A percentile compares a stretch with the other conserved stretches of the same genome.
These are phyloP conservation scores for Crocodylus rhombifer DNA, from an alignment of 2,797 vertebrate genomes.

Conservation along the genomic window DNA sequence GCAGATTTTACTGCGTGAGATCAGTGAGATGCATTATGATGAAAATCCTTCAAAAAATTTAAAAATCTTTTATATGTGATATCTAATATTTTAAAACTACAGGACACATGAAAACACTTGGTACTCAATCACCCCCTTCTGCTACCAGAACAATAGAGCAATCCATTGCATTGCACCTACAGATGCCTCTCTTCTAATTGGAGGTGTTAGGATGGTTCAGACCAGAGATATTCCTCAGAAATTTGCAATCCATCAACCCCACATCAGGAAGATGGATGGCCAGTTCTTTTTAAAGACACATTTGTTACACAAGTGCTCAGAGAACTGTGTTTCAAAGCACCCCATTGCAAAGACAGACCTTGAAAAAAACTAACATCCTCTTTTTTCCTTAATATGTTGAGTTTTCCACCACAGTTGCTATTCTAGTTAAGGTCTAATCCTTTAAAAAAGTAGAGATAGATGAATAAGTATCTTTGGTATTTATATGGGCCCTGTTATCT, in stretches of 20 bases:
- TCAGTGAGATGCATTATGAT: neutral
- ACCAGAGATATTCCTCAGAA: slow-evolving; percentile 60
- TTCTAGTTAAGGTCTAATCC: slow-evolving; percentile 45
- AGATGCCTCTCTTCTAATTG: slow-evolving; percentile 16
- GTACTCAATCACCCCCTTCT: neutral
- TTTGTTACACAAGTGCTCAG: slow-evolving; percentile 39
- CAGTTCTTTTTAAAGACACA: slow-evolving; percentile 51
- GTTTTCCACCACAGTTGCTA: slow-evolving; percentile 36
- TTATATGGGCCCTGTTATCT: neutral
- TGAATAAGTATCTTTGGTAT: slow-evolving; percentile 28
- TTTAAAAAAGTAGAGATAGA: slow-evolving; percentile 50
- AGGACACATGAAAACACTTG: neutral
- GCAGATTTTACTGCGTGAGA: neutral
- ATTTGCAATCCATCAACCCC: slow-evolving; percentile 68
- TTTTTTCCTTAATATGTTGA: slow-evolving; percentile 40
- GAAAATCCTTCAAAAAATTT: neutral
- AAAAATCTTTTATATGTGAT: neutral
- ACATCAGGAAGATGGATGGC: slow-evolving; percentile 56
- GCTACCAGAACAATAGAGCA: neutral
- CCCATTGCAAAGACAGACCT: neutral
- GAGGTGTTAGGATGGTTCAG: slow-evolving; percentile 46
- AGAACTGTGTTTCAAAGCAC: slow-evolving; percentile 52
- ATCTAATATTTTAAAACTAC: neutral
- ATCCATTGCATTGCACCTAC: neutral
- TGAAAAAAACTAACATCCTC: neutral